Evolutionary conservation across 2,888 invertebrate genomes (phyloP), one percentile per base, ranked within the genome.

Genomic region (Thymelicus lineola): DNA sequence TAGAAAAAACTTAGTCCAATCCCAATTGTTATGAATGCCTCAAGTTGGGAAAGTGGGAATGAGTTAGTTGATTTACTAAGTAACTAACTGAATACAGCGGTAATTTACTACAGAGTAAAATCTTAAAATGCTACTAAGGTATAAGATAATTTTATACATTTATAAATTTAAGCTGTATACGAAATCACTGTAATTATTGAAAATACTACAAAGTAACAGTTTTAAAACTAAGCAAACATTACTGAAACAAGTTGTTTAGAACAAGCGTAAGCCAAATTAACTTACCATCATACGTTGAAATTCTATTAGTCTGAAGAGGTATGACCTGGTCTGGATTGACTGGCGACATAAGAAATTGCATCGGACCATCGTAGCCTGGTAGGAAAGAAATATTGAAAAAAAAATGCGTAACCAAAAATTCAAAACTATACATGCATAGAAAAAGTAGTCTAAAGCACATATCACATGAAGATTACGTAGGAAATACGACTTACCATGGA

Each of bases 291-390:
- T 90, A 94, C 5, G 94, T 93, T 64, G 93, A 92, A 82, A 93
- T 88, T 84, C 94, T 91, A 85, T 93, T 94, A 74, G 94, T 94
- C 86, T 93, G 94, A 75, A 94, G 88, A 73, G 94, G 92, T 80
- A 96, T 94, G 73, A 96, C 95, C 93, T 96, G 96, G 90, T 97
- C 97, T 46, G 97, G 97, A 93, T 97, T 97, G 80, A 97, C 96
- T 78, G 96, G 95, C 53, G 96, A 96, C 95, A 97, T 96, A 80
- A 96, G 96, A 88, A 96, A 98, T 91, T 97, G 97, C 94, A 98
- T 95, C 76, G 98, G 97, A 68, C 97, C 97, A 94, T 98, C 97
- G 87, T 98, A 98, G 83, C 96, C 97, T 96, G 86, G 79, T 80
- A 80, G 28, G 10, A 36, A 60, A 84, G 78, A 82, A 86, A 82